phyloP scores from a whole-genome alignment of 1,140 invertebrate species.

The Nylanderia fulva region DNA sequence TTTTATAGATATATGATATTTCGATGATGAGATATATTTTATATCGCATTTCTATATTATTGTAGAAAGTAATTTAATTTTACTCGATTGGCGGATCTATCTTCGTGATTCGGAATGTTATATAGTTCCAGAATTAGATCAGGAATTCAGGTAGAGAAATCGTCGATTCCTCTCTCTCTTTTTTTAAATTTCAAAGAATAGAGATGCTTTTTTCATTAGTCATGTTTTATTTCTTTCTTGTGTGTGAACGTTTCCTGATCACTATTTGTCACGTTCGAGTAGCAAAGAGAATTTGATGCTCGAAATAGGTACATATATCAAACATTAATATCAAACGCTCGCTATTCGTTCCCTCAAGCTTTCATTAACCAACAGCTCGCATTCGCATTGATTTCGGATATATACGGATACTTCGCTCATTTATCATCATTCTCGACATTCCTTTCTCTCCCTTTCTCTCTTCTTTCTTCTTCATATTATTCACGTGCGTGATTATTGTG shows the following conservation, averaged over 20 bases:
- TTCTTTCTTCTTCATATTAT: conserved; percentile 22
- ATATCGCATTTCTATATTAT: not conserved
- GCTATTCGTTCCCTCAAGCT: not conserved
- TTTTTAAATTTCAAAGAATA: conserved; percentile 4
- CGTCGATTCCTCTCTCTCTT: not conserved
- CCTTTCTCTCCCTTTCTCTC: not conserved
- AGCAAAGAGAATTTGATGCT: not conserved
- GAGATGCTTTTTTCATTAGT: conserved; percentile 54
- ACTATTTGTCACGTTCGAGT: not conserved
- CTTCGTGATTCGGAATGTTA: not conserved
- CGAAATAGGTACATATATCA: not conserved
- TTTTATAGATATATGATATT: not conserved
- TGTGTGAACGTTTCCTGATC: not conserved
- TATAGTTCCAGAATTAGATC: not conserved
- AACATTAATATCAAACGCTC: conserved; percentile 8
- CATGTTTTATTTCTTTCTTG: conserved; percentile 33
- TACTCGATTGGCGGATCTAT: not conserved
- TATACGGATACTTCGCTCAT: conserved; percentile 9
- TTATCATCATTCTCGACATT: conserved; percentile 31
- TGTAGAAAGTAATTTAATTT: conserved; percentile 60
- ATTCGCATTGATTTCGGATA: not conserved
- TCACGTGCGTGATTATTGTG: not conserved
- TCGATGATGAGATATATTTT: not conserved
- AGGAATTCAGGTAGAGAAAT: conserved; percentile 30
- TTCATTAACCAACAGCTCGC: not conserved